Conservation (phyloP, 1,140 invertebrate species). For the Cotesia glomerata region DNA sequence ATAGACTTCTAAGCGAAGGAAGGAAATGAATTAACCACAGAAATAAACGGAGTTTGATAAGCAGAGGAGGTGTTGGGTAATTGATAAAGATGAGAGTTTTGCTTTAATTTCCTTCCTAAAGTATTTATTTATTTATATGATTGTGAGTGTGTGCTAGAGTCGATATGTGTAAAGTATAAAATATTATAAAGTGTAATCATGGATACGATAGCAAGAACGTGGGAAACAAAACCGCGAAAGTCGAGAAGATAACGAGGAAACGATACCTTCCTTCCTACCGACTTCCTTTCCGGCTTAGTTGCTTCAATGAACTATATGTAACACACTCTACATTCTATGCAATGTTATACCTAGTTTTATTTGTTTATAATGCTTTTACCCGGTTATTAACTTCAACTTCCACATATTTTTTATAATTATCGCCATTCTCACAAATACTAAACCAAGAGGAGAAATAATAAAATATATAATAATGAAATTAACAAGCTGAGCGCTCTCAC, state of each 20-base stretch:
- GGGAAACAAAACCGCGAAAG: conserved; percentile 44
- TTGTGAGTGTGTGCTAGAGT: too few relatives aligned
- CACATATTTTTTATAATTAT: conserved; percentile 17
- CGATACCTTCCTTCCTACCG: conserved; percentile 31
- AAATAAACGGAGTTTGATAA: conserved; percentile 38
- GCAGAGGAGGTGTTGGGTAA: conserved; percentile 34
- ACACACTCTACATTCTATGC: not conserved
- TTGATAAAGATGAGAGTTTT: conserved; percentile 32
- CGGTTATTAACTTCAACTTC: too few relatives aligned
- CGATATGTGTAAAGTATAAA: not conserved
- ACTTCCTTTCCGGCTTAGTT: conserved; percentile 12
- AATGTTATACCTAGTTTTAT: not conserved
- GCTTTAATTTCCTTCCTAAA: not conserved
- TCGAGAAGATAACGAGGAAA: conserved; percentile 31
- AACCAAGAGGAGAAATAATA: conserved; percentile 9
- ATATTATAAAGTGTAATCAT: conserved; percentile 6
- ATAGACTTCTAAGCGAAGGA: conserved; percentile 11
- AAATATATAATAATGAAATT: not conserved
- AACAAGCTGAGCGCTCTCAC: conserved; percentile 10
- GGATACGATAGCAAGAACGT: conserved; percentile 33
- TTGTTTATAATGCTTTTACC: not conserved
- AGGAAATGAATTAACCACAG: conserved; percentile 40
- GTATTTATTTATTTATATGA: too few relatives aligned
- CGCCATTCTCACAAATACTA: conserved; percentile 26
- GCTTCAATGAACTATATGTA: not conserved